Conservation (phyloP, 2,888 invertebrate species). For the Rapana venosa region DNA sequence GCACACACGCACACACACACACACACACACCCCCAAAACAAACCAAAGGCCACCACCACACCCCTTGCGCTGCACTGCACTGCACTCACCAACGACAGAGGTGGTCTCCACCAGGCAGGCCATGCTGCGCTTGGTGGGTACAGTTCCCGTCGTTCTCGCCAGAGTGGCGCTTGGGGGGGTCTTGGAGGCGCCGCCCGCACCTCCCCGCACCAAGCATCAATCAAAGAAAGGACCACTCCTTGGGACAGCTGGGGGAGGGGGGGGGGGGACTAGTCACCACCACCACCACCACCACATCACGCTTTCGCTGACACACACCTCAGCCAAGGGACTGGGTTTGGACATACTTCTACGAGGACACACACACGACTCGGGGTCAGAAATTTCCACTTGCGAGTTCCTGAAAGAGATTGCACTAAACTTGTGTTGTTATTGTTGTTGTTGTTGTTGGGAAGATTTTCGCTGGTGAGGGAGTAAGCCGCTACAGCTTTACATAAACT, state of each 20-base stretch:
- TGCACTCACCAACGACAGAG: slow-evolving; percentile 47
- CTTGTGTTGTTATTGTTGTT: no score
- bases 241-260: not conserved
- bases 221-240: not conserved
- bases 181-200: slow-evolving; percentile 39
- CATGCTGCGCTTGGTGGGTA: slow-evolving; percentile 48
- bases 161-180: slow-evolving; percentile 43
- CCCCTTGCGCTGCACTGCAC: no score
- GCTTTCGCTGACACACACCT: not conserved
- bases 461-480: no score
- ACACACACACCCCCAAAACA: no score
- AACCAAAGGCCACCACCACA: not conserved
- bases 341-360: not conserved
- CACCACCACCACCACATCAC: not conserved
- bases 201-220: slow-evolving; percentile 37
- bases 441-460: no score
- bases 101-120: slow-evolving; percentile 50
- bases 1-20: no score
- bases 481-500: no score
- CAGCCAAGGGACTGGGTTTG: no score
- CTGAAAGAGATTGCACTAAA: no score
- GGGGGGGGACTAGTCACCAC: not conserved
- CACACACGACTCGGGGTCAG: not conserved
- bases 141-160: slow-evolving; percentile 44
- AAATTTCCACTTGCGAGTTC: no score